Conservation (phyloP, 1,140 invertebrate genomes). For the Drosophila pandora region DNA sequence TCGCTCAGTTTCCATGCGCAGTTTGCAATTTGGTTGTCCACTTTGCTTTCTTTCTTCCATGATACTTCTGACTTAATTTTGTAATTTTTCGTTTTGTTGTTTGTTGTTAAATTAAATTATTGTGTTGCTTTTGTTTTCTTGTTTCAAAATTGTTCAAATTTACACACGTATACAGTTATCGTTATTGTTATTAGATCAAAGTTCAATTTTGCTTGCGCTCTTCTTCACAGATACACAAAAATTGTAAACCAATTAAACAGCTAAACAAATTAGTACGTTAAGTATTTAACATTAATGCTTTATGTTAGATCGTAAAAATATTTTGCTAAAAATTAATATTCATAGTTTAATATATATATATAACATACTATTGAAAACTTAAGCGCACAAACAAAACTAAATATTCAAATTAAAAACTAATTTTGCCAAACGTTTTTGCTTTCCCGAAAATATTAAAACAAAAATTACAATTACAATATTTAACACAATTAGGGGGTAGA, state of each 20-base stretch:
- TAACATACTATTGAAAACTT: slow-evolving; percentile 78
- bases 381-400: slow-evolving; percentile 80
- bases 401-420: slow-evolving; percentile 79
- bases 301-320: slow-evolving; percentile 71
- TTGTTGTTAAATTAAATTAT: slow-evolving; percentile 26
- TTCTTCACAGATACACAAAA: slow-evolving; percentile 64
- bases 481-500: slow-evolving; percentile 60
- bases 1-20: slow-evolving; percentile 70
- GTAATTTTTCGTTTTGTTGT: slow-evolving; percentile 10
- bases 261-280: slow-evolving; percentile 72
- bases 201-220: slow-evolving; percentile 58
- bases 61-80: slow-evolving; percentile 32
- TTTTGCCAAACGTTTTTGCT: slow-evolving; percentile 83
- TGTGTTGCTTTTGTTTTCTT: slow-evolving; percentile 31
- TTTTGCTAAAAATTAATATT: slow-evolving; percentile 80
- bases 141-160: slow-evolving; percentile 44
- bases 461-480: slow-evolving; percentile 82
- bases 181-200: slow-evolving; percentile 52
- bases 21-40: slow-evolving; percentile 60
- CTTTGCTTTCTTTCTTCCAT: slow-evolving; percentile 32
- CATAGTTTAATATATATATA: slow-evolving; percentile 64
- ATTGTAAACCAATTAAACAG: slow-evolving; percentile 73
- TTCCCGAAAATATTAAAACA: slow-evolving; percentile 76
- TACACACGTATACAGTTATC: slow-evolving; percentile 73
- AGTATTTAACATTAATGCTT: slow-evolving; percentile 68